These are phyloP conservation scores for Hirundichthys speculiger DNA, from an alignment of 2,113 vertebrate species.

Conservation along the genomic window DNA sequence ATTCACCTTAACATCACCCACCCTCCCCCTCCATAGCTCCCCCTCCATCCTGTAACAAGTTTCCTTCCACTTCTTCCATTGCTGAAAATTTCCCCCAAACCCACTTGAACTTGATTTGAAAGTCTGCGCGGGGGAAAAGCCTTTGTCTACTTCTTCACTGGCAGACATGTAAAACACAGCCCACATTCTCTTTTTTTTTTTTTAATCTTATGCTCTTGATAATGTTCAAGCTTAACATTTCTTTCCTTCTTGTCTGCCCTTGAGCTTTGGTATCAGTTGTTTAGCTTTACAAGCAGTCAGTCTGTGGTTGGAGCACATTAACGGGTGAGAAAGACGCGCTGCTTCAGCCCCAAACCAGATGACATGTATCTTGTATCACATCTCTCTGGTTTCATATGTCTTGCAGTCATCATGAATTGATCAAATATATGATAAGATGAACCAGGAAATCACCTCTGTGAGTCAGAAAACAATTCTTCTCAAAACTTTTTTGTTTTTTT, in stretches of 20 bases:
- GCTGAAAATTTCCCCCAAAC: slow-evolving; percentile 22
- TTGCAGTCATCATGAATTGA: slow-evolving; percentile 11
- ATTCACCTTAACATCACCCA: too few relatives aligned
- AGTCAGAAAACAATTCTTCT: slow-evolving; percentile 35
- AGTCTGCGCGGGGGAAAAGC: background rate
- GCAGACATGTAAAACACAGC: slow-evolving; percentile 16
- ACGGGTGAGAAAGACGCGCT: too few relatives aligned
- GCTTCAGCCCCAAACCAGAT: too few relatives aligned
- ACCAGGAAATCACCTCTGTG: slow-evolving; percentile 47
- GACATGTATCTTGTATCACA: background rate
- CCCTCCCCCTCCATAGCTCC: too few relatives aligned
- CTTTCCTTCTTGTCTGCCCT: too few relatives aligned
- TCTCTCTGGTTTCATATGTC: slow-evolving; percentile 3
- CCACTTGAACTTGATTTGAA: slow-evolving; percentile 10
- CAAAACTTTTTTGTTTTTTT: slow-evolving; percentile 35
- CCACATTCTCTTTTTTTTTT: background rate
- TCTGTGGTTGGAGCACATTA: slow-evolving; percentile 1
- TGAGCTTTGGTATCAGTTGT: background rate
- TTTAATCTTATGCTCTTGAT: background rate
- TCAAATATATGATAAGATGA: slow-evolving; percentile 15
- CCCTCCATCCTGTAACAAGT: too few relatives aligned
- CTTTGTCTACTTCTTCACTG: background rate
- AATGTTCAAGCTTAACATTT: too few relatives aligned
- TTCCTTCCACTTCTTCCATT: slow-evolving; percentile 1
- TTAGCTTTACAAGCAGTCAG: background rate